Conservation (phyloP, 2,797 vertebrate genomes). For the Triplophysa yarkandensis region DNA sequence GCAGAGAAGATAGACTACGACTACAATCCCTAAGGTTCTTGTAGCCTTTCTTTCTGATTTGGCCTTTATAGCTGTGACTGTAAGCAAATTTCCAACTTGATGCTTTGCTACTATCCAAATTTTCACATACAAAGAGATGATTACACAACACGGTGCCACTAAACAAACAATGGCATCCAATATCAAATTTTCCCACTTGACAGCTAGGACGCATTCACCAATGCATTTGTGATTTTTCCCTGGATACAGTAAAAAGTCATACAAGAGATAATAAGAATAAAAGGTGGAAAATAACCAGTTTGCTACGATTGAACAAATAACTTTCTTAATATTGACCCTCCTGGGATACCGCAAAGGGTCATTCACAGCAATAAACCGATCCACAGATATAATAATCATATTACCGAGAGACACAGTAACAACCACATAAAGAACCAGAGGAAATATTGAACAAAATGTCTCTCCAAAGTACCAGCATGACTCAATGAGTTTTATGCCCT, state of each 20-base stretch:
- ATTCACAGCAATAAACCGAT: slow-evolving; percentile 70
- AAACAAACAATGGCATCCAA: slow-evolving; percentile 61
- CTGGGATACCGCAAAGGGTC: slow-evolving; percentile 61
- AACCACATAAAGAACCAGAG: slow-evolving; percentile 68
- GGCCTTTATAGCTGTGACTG: slow-evolving; percentile 20
- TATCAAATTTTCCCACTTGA: slow-evolving; percentile 40
- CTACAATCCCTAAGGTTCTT: slow-evolving; percentile 62
- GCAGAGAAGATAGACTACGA: slow-evolving; percentile 61
- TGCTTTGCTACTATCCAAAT: slow-evolving; percentile 62
- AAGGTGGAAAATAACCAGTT: slow-evolving; percentile 62
- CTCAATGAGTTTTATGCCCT: slow-evolving; percentile 69
- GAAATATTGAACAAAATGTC: slow-evolving; percentile 69
- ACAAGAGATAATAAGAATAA: slow-evolving; percentile 53
- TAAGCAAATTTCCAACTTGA: slow-evolving; percentile 57
- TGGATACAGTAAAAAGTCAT: slow-evolving; percentile 54
- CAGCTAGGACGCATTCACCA: slow-evolving; percentile 61
- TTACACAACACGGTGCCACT: slow-evolving; percentile 56
- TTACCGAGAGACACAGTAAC: slow-evolving; percentile 76
- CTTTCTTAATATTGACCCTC: slow-evolving; percentile 54
- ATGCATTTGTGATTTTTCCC: slow-evolving; percentile 55
- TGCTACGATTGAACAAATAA: slow-evolving; percentile 52
- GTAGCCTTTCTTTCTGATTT: slow-evolving; percentile 67
- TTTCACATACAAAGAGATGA: slow-evolving; percentile 60
- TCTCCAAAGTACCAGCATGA: slow-evolving; percentile 76
- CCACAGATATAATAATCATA: slow-evolving; percentile 73